Evolutionary conservation across 2,113 vertebrate species (phyloP), one percentile per base, ranked within the genome.

Genomic region (Trachemys scripta): DNA sequence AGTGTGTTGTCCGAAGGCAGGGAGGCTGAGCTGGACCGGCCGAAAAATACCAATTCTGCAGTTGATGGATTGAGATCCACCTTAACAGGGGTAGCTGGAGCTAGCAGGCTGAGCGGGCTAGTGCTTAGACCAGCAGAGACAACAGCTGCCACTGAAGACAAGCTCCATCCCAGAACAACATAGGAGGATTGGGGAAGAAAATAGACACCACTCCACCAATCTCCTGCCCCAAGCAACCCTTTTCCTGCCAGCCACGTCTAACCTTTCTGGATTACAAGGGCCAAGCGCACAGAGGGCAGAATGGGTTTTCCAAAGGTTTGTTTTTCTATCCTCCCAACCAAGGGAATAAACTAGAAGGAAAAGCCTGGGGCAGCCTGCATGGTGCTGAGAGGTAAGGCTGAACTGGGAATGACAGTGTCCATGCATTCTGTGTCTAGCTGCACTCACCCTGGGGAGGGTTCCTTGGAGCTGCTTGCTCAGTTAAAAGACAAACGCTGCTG

Each of bases 271-370:
- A 86, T 92, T 88, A 91, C 69, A 89, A 69, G 24, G 94, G 93
- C 80, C 83, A 95, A 93, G 90, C 87, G 87, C 83, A 65, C 89
- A 72, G 90, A 89, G 86, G 50, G 53, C 87, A 72, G 91, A 89
- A 87, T 90, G 24, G 51, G 96, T 92, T 80, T 56, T 80, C 29
- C 57, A 35, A 57, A 93, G 91, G 87, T 89, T 72, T 86, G 93
- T 91, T 96, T 95, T 76, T 94, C 94, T 94, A 88, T 91, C 93
- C 93, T 97, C 95, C 96, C 96, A 96, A 95, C 95, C 96, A 95
- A 97, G 95, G 96, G 96, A 95, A 97, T 95, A 87, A 87, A 78
- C 89, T 22, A 65, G 17, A 56, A 93, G 82, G 86, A 47, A 20
- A 29, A 65, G 90, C 84, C 24, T 94, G n/a, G 62, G 84, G 82